Evolutionary conservation across 2,113 vertebrate species (phyloP).

Genomic region (Larimichthys polyactis): DNA sequence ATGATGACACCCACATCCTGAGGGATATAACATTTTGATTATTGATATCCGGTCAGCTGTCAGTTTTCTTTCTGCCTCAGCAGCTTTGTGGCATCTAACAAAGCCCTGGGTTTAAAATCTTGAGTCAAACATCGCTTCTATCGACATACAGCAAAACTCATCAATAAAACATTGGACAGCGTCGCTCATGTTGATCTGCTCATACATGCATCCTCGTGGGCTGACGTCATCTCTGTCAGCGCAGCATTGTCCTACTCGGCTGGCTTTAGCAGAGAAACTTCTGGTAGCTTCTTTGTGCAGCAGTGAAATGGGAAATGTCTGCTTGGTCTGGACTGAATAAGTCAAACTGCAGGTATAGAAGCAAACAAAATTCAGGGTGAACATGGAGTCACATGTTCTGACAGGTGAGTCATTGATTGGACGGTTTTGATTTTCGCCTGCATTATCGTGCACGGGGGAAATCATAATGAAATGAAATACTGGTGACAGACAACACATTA

Average conservation of each 20-base stretch:
- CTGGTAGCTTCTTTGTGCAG: neutral
- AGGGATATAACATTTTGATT: constrained; percentile 2
- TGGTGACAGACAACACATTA: no score
- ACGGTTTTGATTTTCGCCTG: neutral
- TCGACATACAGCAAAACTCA: constrained; percentile 25
- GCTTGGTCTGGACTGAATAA: no score
- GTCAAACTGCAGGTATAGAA: no score
- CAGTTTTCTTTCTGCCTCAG: constrained; percentile 34
- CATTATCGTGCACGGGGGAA: neutral
- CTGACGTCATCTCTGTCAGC: neutral
- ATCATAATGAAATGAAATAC: no score
- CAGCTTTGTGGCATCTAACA: constrained; percentile 31
- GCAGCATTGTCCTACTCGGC: neutral
- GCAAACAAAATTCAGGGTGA: no score
- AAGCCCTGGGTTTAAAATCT: constrained; percentile 45
- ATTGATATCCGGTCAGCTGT: constrained; percentile 30
- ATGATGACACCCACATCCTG: neutral
- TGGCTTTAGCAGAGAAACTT: neutral
- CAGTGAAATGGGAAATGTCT: neutral
- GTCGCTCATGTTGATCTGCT: neutral
- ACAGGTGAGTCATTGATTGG: neutral
- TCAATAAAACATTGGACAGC: constrained; percentile 2
- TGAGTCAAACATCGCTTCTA: constrained; percentile 18
- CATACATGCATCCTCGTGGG: neutral
- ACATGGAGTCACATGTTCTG: no score